Evolutionary conservation across 2,888 invertebrate genomes (phyloP), one percentile per base, ranked within the genome.

Genomic region (Tryphoninae sp.): DNA sequence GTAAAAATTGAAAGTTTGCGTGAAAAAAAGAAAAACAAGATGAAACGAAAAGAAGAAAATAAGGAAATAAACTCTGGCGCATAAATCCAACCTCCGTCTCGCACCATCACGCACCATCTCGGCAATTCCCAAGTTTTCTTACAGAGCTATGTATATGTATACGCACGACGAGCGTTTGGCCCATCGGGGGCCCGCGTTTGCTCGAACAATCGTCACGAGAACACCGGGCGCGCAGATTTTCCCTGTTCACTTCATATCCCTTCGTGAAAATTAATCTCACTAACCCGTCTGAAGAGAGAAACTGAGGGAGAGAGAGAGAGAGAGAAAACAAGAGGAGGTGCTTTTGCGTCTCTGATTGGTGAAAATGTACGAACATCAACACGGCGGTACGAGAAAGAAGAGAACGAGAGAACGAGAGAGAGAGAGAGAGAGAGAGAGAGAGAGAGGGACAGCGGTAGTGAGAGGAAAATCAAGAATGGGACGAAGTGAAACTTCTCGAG

Each of bases 221-320:
- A 51, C 33, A 33, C 61, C 49, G 9, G 64, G 64, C 40, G 19
- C 55, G 42, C 49, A 64, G 49, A 58, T 64, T 61, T 19, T 55
- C 22, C 9, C 55, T 40, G 16, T 33, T 58, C 23, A 59, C 49
- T 61, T 72, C 71, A 72, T 76, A 59, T 72, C 55, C 65, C 67
- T 62, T 71, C 23, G 67, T 23, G 67, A 76, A 77, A 80, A 80
- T 80, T 67, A 80, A 80, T 80, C 80, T 80, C 71, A 58, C 49
- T 67, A 71, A 72, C 59, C 53, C 75, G 33, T 33, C 74, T 64
- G 64, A 33, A 68, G 78, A 64, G 58, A 40, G 45, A 23, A 51
- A 40, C 11, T 23, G 45, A 6, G 64, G 13, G 62, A 62, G 68
- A 22, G 55, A 7, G 69, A 62, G 55, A 26, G 58, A 19, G 55